A percentile compares a stretch with the other conserved stretches of the same genome.
These are phyloP conservation scores for Corythucha ciliata DNA, from an alignment of 2,888 invertebrate species.

Conservation along the genomic window DNA sequence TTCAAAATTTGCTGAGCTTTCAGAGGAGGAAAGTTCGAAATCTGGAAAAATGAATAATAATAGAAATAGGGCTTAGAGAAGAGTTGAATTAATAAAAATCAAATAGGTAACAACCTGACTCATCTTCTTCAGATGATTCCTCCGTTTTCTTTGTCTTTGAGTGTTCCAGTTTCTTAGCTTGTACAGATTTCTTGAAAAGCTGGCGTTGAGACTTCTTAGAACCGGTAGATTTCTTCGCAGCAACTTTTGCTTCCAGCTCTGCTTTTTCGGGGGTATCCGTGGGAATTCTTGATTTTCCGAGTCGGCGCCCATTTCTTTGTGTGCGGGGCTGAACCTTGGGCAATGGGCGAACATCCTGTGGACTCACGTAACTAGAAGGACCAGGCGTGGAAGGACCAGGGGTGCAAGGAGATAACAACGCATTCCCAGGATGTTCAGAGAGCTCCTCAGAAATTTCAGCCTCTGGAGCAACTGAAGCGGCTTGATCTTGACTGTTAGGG, in stretches of 20 bases:
- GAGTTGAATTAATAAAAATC: neutral
- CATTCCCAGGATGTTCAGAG: too few species aligned
- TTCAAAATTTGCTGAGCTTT: neutral
- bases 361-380: conserved; percentile 1
- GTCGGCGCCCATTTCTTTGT: neutral
- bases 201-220: neutral
- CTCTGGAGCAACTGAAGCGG: too few species aligned
- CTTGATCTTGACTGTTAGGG: neutral
- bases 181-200: neutral
- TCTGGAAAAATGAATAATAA: conserved; percentile 1
- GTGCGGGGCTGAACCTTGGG: neutral
- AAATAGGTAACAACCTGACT: neutral
- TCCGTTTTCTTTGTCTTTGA: conserved; percentile 4
- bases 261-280: neutral
- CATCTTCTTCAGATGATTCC: conserved; percentile 4
- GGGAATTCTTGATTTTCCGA: neutral
- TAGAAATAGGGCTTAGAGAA: too few species aligned
- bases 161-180: neutral
- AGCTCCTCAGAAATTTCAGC: too few species aligned
- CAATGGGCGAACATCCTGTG: neutral
- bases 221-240: neutral
- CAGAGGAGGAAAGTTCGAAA: conserved; percentile 2
- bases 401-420: too few species aligned
- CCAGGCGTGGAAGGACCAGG: too few species aligned
- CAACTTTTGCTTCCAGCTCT: neutral